Percentiles rank a stretch among this genome's conserved stretches.
Conservation (phyloP, 2,888 invertebrate species). For the Acanthosoma haemorrhoidale region DNA sequence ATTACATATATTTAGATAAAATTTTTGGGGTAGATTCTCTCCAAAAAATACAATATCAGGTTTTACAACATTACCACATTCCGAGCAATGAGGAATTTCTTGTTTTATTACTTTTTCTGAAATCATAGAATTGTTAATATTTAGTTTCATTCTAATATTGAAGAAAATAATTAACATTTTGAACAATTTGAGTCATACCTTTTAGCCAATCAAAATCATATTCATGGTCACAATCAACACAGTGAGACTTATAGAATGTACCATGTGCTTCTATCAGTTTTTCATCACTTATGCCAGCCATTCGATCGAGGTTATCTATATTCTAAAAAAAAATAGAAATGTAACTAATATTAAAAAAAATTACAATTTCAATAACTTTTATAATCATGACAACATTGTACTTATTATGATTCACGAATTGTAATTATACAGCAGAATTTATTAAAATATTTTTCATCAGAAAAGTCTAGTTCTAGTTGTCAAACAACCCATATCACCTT, state of each 20-base stretch:
- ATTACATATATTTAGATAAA: slow-evolving; percentile 59
- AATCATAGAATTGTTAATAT: too few species aligned
- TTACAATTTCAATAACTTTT: too few species aligned
- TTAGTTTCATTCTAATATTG: background rate
- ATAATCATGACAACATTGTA: too few species aligned
- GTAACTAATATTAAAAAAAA: too few species aligned
- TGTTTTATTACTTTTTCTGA: slow-evolving; percentile 59
- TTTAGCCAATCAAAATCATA: slow-evolving; percentile 79
- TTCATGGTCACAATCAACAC: slow-evolving; percentile 65
- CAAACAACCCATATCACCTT: too few species aligned
- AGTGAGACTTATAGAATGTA: slow-evolving; percentile 83
- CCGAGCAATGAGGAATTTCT: slow-evolving; percentile 69
- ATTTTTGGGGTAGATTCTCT: slow-evolving; percentile 75
- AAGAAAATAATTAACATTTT: too few species aligned
- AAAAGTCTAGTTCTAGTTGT: too few species aligned
- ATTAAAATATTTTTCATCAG: too few species aligned
- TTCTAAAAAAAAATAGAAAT: slow-evolving; percentile 51
- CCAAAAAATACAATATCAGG: slow-evolving; percentile 97
- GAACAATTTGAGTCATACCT: too few species aligned
- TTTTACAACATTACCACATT: slow-evolving; percentile 75
- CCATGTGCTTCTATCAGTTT: slow-evolving; percentile 94
- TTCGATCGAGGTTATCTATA: slow-evolving; percentile 64
- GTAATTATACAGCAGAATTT: too few species aligned
- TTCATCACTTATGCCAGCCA: slow-evolving; percentile 47
- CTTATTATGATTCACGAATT: too few species aligned